phyloP scores from a whole-genome alignment of 2,888 invertebrate species.

The Cephus pulcher region DNA sequence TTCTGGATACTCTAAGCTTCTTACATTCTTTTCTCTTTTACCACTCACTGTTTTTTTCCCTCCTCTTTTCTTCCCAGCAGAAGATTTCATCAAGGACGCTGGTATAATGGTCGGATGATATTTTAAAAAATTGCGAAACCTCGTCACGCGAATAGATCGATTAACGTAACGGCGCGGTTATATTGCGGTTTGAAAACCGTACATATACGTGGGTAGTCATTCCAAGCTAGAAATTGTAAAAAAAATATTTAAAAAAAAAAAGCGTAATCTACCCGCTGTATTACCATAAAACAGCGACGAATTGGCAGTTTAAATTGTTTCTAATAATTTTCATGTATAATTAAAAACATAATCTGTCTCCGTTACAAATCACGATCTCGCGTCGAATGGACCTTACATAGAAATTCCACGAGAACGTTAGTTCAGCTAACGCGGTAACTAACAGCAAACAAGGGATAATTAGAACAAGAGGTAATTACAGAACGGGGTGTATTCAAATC shows the following conservation, averaged over 20 bases:
- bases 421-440: constrained; percentile 33
- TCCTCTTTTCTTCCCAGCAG: not conserved
- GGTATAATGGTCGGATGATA: not conserved
- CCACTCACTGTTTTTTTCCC: constrained; percentile 21
- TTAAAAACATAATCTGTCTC: too few relatives aligned
- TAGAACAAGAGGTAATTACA: constrained; percentile 34
- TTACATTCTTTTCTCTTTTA: constrained; percentile 52
- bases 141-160: not conserved
- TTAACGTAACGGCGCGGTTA: not conserved
- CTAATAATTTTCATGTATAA: too few relatives aligned
- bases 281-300: too few relatives aligned
- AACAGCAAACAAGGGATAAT: constrained; percentile 40
- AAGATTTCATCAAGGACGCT: not conserved
- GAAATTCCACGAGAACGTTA: not conserved
- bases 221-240: too few relatives aligned
- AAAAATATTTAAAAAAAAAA: too few relatives aligned
- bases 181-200: not conserved
- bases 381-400: not conserved
- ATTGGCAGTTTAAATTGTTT: too few relatives aligned
- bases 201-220: too few relatives aligned
- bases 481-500: constrained; percentile 42
- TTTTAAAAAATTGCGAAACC: not conserved
- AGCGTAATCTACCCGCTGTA: too few relatives aligned
- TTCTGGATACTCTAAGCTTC: constrained; percentile 51
- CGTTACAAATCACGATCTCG: too few relatives aligned